phyloP scores from a whole-genome alignment of 2,888 invertebrate species.

The Chymomyza amoena region DNA sequence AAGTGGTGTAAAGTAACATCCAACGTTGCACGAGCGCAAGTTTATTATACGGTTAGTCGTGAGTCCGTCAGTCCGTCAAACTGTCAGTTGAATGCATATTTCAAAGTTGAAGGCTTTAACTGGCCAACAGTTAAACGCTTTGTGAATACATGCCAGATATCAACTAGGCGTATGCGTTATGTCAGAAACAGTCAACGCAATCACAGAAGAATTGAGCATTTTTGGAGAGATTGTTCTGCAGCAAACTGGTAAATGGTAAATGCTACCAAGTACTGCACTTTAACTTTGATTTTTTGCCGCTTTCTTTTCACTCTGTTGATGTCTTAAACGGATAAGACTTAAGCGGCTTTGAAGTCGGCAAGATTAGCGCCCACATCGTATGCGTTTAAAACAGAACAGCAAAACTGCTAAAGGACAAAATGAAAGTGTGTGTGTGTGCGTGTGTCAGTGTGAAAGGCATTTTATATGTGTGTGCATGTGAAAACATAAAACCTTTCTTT shows the following conservation, averaged over 20 bases:
- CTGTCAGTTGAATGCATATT: not conserved
- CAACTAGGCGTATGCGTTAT: slow-evolving; percentile 69
- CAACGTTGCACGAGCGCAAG: slow-evolving; percentile 1
- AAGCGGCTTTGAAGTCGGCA: slow-evolving; percentile 68
- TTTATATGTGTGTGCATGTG: not conserved
- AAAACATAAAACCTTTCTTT: slow-evolving; percentile 44
- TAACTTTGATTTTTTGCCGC: not conserved
- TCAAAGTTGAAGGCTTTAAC: not conserved
- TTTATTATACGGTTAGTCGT: not conserved
- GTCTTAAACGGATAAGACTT: slow-evolving; percentile 71
- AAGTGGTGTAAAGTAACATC: slow-evolving; percentile 37
- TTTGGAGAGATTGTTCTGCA: slow-evolving; percentile 46
- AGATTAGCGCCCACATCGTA: slow-evolving; percentile 68
- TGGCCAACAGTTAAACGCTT: not conserved
- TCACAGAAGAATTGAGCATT: slow-evolving; percentile 54
- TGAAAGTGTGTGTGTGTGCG: not conserved
- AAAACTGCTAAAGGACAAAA: slow-evolving; percentile 12
- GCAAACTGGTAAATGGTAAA: not conserved
- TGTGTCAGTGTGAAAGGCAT: not conserved
- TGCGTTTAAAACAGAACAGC: slow-evolving; percentile 38
- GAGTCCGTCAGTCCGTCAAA: not conserved
- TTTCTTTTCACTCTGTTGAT: slow-evolving; percentile 42
- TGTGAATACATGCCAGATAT: slow-evolving; percentile 24
- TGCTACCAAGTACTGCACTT: not conserved
- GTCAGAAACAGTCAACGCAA: slow-evolving; percentile 68